Base-by-base conservation (phyloP, 2,113 vertebrate species). In the Caloenas nicobarica region DNA sequence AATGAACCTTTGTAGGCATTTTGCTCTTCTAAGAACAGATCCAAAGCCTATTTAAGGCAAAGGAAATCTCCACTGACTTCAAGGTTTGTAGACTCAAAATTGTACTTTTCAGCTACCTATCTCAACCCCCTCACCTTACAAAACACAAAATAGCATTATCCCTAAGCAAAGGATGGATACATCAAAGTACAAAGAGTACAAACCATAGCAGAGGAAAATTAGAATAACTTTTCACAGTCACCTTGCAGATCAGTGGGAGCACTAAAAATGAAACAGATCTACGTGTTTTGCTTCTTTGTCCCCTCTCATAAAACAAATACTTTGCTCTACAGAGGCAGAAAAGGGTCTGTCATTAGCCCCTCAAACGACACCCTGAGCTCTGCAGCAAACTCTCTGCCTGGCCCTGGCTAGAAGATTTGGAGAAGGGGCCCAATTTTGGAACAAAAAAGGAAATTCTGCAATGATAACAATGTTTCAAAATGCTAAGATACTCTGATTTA, bases 41-140 rank as follows among this genome's bases (percentile, higher is more conserved):
- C 73, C 73, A 23, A 93, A 91, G 69, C 44, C 77, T 94, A 69
- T 92, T 96, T 95, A 91, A 92, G 91, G 81, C 81, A 86, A 95
- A 92, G 61, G 69, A 90, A 95, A 92, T 40, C 58, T 89, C 87
- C 28, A 2, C 61, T 81, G 72, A 79, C 57, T 76, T 83, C 42
- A 50, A 54, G 64, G 40, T 50, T 62, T 73, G 51, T 34, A 74
- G 36, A 66, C 36, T 40, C 23, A 7, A 31, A 74, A n/a, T 3
- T 9, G 16, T 60, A 25, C 26, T 90, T 93, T 90, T 56, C 33
- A 87, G 15, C 31, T 22, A 29, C 31, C 40, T 56, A 13, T 16
- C 40, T 85, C 57, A 69, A 38, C 2, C 2, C 9, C 15, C 3
- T 7, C 13, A 8, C 15, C 44, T 34, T 40, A 50, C 50, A 68